phyloP scores from a whole-genome alignment of 2,113 vertebrate species.

The Echinops telfairi region DNA sequence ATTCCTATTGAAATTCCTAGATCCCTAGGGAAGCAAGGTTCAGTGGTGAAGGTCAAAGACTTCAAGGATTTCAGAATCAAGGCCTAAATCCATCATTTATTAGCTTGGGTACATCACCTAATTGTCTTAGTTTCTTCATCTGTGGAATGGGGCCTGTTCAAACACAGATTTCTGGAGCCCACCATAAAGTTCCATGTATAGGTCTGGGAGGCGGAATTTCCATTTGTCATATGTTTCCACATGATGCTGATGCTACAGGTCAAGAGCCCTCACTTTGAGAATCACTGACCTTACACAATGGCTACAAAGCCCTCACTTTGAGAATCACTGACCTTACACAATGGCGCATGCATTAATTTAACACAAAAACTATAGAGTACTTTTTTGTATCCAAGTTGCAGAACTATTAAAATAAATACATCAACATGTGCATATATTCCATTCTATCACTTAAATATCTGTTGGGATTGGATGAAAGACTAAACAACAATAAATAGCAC shows the following conservation, averaged over 20 bases:
- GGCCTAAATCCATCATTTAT: background rate
- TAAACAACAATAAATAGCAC: background rate
- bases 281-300: background rate
- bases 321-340: background rate
- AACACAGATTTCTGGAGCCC: background rate
- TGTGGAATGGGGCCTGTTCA: slow-evolving; percentile 3
- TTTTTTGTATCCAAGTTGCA: background rate
- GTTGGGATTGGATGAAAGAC: background rate
- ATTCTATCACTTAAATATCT: background rate
- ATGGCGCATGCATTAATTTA: background rate
- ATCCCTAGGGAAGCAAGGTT: background rate
- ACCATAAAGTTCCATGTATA: background rate
- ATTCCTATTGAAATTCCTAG: background rate
- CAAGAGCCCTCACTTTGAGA: background rate
- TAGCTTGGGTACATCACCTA: background rate
- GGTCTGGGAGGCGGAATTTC: background rate
- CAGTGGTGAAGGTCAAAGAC: background rate
- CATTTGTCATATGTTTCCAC: background rate
- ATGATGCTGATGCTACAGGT: background rate
- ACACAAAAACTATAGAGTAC: background rate
- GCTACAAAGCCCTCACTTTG: background rate
- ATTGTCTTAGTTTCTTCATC: slow-evolving; percentile 31
- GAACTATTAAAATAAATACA: background rate
- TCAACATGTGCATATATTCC: too few species aligned
- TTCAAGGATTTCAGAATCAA: background rate